Evolutionary conservation across 2,888 invertebrate species (phyloP).

Genomic region (Microctonus brassicae): DNA sequence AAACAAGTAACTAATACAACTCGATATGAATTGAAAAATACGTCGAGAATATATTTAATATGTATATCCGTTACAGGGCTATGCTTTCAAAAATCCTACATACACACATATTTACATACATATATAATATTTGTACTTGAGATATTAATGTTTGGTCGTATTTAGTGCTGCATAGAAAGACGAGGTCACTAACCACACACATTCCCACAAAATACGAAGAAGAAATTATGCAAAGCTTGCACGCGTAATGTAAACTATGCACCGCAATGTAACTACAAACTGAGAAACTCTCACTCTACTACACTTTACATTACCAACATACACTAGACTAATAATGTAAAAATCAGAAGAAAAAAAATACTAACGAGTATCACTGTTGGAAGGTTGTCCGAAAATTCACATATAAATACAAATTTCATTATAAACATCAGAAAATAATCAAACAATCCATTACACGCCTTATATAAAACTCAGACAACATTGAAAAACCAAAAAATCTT

Average conservation of each 20-base stretch:
- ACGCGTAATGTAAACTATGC: slow-evolving; percentile 7
- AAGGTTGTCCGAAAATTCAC: no score
- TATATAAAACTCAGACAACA: neutral
- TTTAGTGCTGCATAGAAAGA: neutral
- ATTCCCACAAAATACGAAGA: neutral
- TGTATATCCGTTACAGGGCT: neutral
- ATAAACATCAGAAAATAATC: neutral
- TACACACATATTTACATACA: no score
- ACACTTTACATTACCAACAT: neutral
- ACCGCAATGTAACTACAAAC: neutral
- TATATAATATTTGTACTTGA: neutral
- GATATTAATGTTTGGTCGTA: slow-evolving; percentile 1
- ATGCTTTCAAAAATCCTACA: neutral
- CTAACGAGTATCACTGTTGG: no score
- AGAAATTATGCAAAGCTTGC: slow-evolving; percentile 28
- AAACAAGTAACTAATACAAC: neutral
- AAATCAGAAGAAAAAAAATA: neutral
- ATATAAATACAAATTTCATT: no score
- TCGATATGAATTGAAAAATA: neutral
- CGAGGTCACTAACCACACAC: neutral
- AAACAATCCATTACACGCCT: neutral
- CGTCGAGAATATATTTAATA: neutral
- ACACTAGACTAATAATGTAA: neutral
- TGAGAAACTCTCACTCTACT: neutral
- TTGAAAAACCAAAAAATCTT: neutral